These are phyloP conservation scores for Philopedon plagiatum DNA, from an alignment of 2,888 invertebrate genomes.

Conservation along the genomic window DNA sequence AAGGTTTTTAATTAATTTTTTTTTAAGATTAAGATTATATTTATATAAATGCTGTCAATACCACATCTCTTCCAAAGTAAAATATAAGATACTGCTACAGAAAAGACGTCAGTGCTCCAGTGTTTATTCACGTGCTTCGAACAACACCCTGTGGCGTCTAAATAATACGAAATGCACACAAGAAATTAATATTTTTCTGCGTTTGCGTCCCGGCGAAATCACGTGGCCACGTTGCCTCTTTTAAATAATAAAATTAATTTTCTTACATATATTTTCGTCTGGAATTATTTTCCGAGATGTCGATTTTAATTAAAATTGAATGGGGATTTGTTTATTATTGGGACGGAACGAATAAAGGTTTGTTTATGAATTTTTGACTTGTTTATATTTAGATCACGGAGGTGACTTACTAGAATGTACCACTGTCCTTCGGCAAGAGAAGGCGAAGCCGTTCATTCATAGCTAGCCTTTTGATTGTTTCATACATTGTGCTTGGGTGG, in stretches of 20 bases:
- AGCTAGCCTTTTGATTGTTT: no score
- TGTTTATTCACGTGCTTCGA: not conserved
- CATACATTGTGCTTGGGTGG: no score
- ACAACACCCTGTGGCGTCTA: not conserved
- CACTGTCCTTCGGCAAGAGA: no score
- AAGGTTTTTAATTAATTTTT: not conserved
- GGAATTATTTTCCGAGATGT: not conserved
- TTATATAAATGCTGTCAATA: not conserved
- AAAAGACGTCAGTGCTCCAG: constrained; percentile 16
- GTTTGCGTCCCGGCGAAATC: not conserved
- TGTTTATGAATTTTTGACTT: not conserved
- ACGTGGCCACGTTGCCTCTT: not conserved
- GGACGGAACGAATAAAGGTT: no score
- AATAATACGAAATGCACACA: not conserved
- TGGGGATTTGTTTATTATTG: not conserved
- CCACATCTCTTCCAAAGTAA: not conserved
- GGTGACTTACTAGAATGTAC: not conserved
- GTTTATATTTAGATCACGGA: not conserved
- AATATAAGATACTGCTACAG: not conserved
- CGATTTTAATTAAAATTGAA: not conserved
- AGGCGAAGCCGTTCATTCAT: no score
- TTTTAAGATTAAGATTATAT: not conserved
- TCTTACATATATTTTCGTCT: not conserved
- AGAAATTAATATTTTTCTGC: constrained; percentile 1
- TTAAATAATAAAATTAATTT: constrained; percentile 1